These are phyloP conservation scores for Drosophila testacea DNA, from an alignment of 2,888 invertebrate genomes.

Conservation along the genomic window DNA sequence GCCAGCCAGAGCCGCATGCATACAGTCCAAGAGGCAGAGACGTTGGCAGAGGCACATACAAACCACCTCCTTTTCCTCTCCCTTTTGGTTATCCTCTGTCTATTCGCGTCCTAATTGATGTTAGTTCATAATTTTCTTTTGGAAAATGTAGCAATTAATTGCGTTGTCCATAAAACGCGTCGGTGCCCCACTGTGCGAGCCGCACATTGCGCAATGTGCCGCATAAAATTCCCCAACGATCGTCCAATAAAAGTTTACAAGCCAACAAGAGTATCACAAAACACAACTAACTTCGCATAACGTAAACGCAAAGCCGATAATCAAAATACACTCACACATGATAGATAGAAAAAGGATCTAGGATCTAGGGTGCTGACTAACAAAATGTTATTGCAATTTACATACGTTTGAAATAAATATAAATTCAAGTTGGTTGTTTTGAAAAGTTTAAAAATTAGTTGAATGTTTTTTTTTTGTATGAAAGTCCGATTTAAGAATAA, in stretches of 20 bases:
- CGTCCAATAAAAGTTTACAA: conserved; percentile 78
- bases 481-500: too few species aligned
- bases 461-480: too few species aligned
- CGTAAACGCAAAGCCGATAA: conserved; percentile 27
- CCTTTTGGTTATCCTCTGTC: conserved; percentile 30
- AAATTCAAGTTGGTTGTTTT: too few species aligned
- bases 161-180: conserved; percentile 78
- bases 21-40: conserved; percentile 10
- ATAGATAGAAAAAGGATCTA: not conserved
- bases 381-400: too few species aligned
- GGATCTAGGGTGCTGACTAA: not conserved
- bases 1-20: conserved; percentile 35
- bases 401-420: too few species aligned
- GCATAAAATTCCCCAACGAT: conserved; percentile 61
- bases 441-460: too few species aligned
- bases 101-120: conserved; percentile 74
- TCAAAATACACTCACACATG: conserved; percentile 23
- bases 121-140: conserved; percentile 80
- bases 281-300: conserved; percentile 19
- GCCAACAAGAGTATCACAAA: conserved; percentile 54
- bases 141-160: conserved; percentile 81
- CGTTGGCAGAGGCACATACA: not conserved
- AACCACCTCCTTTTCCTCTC: not conserved
- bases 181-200: conserved; percentile 75
- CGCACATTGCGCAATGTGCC: conserved; percentile 77